Percentiles rank a stretch among this genome's conserved stretches.
Conservation (phyloP, 37 sponge, comb jelly and placozoan species). For the Beroe forskalii region DNA sequence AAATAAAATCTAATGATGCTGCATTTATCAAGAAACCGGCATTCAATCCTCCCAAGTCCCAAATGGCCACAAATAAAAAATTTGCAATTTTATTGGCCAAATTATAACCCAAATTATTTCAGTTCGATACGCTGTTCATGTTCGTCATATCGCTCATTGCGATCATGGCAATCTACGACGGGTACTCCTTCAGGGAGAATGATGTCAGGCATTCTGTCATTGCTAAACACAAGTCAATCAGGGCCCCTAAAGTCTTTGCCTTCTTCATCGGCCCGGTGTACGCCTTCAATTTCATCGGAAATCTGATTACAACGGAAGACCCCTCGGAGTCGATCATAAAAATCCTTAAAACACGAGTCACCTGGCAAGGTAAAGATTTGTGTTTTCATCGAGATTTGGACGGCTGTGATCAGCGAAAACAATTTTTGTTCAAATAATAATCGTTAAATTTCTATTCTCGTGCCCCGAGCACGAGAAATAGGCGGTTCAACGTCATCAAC, state of each 20-base stretch:
- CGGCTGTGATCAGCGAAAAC: too few relatives aligned
- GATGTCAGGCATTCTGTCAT: not conserved
- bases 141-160: not conserved
- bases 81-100: too few relatives aligned
- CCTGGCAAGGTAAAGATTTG: not conserved
- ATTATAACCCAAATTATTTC: too few relatives aligned
- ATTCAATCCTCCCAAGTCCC: too few relatives aligned
- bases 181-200: slow-evolving; percentile 9
- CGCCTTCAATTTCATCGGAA: slow-evolving; percentile 35
- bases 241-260: slow-evolving; percentile 7
- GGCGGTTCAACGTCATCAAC: too few relatives aligned
- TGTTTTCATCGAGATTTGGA: too few relatives aligned
- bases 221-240: not conserved
- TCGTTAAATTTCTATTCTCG: too few relatives aligned
- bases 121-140: slow-evolving; percentile 57
- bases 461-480: too few relatives aligned
- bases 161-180: slow-evolving; percentile 11
- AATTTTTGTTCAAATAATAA: too few relatives aligned
- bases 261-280: slow-evolving; percentile 49
- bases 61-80: too few relatives aligned
- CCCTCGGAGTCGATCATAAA: not conserved
- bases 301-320: not conserved
- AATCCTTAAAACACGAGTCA: not conserved
- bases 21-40: too few relatives aligned
- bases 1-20: too few relatives aligned